Evolutionary conservation across 1,140 invertebrate genomes (phyloP).

Genomic region (Manduca sexta): DNA sequence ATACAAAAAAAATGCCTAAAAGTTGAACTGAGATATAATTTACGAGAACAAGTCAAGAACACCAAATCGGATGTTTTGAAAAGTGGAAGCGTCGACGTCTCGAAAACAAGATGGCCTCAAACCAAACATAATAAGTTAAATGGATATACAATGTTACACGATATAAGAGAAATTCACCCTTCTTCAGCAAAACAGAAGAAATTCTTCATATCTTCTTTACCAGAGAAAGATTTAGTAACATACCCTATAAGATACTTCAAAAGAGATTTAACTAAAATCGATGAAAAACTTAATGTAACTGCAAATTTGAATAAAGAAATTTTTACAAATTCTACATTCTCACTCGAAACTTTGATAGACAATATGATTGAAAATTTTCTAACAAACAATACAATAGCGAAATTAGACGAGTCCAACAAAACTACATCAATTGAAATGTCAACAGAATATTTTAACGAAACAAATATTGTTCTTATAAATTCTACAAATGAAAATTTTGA

Average conservation of each 20-base stretch:
- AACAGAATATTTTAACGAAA: conserved; percentile 1
- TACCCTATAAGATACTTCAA: conserved; percentile 36
- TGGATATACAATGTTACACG: neutral
- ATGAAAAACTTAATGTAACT: conserved; percentile 16
- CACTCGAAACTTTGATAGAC: conserved; percentile 41
- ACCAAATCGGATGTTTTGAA: conserved; percentile 36
- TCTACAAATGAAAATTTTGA: conserved; percentile 20
- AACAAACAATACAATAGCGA: neutral
- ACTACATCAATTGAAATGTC: neutral
- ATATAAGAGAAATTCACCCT: neutral
- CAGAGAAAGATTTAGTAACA: conserved; percentile 17
- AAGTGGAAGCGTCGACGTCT: conserved; percentile 31
- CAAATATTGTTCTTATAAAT: conserved; percentile 19
- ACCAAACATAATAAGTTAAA: conserved; percentile 18
- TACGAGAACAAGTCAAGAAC: conserved; percentile 49
- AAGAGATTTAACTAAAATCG: conserved; percentile 26
- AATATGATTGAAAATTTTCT: conserved; percentile 38
- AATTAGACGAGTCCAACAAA: neutral
- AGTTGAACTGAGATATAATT: conserved; percentile 50
- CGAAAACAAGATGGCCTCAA: conserved; percentile 47
- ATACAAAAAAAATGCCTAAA: conserved; percentile 46
- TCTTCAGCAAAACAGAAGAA: neutral
- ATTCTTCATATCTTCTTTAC: conserved; percentile 2
- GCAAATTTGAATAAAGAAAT: conserved; percentile 16
- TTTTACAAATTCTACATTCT: conserved; percentile 17